Evolutionary conservation across 2,888 invertebrate species (phyloP).

Genomic region (Cabera pusaria): DNA sequence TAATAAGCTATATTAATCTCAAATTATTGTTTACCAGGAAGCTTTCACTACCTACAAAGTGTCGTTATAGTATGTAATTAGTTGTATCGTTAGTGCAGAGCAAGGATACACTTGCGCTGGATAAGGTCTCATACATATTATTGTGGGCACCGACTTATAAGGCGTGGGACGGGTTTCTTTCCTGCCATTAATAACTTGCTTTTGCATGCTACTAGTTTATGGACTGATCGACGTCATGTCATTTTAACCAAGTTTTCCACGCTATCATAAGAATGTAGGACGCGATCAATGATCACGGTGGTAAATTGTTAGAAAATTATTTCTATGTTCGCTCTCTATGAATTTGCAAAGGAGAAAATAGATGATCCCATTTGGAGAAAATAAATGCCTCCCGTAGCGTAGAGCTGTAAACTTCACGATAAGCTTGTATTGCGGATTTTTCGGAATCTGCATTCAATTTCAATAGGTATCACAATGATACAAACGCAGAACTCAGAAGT

Average conservation of each 20-base stretch:
- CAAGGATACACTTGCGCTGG: constrained; percentile 16
- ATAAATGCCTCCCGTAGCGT: constrained; percentile 3
- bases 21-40: constrained; percentile 50
- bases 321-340: constrained; percentile 2
- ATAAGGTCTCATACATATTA: constrained; percentile 19
- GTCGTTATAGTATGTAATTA: constrained; percentile 50
- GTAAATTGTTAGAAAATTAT: constrained; percentile 1
- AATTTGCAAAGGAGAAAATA: constrained; percentile 10
- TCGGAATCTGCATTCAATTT: constrained; percentile 12
- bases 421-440: constrained; percentile 9
- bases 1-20: constrained; percentile 41
- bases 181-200: constrained; percentile 23
- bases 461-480: constrained; percentile 11
- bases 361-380: constrained; percentile 7
- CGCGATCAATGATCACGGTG: too few relatives aligned
- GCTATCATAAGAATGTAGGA: too few relatives aligned
- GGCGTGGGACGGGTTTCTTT: constrained; percentile 26
- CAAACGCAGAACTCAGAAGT: constrained; percentile 14
- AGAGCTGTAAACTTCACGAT: constrained; percentile 7
- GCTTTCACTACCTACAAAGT: constrained; percentile 61
- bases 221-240: constrained; percentile 6
- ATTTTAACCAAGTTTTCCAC: constrained; percentile 7
- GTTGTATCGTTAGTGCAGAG: constrained; percentile 48
- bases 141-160: constrained; percentile 20
- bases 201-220: constrained; percentile 13